Conservation (phyloP, 2,888 invertebrate species). For the Dryadula phaetusa region DNA sequence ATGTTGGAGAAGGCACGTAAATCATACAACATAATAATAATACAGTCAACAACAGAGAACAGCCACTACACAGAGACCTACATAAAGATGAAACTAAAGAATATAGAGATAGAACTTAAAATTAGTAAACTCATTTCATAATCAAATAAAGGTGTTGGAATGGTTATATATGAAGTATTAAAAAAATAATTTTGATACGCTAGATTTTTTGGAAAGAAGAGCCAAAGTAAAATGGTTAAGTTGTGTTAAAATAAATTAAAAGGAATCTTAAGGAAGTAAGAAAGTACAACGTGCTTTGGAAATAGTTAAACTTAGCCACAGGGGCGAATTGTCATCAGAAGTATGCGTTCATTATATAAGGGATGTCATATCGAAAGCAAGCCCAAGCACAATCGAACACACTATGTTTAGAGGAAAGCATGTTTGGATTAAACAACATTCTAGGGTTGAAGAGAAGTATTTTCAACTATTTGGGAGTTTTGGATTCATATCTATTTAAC, state of each 20-base stretch:
- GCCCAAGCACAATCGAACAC: slow-evolving; percentile 78
- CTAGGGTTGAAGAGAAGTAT: slow-evolving; percentile 69
- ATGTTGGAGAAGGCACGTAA: slow-evolving; percentile 83
- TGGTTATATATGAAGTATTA: slow-evolving; percentile 51
- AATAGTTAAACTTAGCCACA: slow-evolving; percentile 60
- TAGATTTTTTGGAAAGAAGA: slow-evolving; percentile 21
- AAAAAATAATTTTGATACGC: slow-evolving; percentile 1
- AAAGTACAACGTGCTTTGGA: slow-evolving; percentile 70
- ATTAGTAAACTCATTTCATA: slow-evolving; percentile 50
- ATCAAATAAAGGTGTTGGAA: slow-evolving; percentile 58
- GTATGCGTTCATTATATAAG: slow-evolving; percentile 58
- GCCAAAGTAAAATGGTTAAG: slow-evolving; percentile 32
- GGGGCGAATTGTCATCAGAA: slow-evolving; percentile 57
- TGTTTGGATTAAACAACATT: slow-evolving; percentile 65
- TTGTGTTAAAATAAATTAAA: slow-evolving; percentile 58
- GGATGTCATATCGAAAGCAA: slow-evolving; percentile 74
- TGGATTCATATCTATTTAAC: slow-evolving; percentile 60
- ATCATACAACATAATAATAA: slow-evolving; percentile 82
- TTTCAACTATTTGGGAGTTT: slow-evolving; percentile 63
- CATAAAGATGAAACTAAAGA: slow-evolving; percentile 75
- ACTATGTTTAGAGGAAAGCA: slow-evolving; percentile 71
- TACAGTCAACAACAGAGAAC: slow-evolving; percentile 84
- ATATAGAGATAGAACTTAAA: slow-evolving; percentile 62
- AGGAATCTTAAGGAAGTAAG: slow-evolving; percentile 58
- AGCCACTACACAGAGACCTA: slow-evolving; percentile 84